A percentile compares a stretch with the other conserved stretches of the same genome.
Evolutionary conservation across 2,888 invertebrate species (phyloP).

Genomic region (Platycheirus albimanus): DNA sequence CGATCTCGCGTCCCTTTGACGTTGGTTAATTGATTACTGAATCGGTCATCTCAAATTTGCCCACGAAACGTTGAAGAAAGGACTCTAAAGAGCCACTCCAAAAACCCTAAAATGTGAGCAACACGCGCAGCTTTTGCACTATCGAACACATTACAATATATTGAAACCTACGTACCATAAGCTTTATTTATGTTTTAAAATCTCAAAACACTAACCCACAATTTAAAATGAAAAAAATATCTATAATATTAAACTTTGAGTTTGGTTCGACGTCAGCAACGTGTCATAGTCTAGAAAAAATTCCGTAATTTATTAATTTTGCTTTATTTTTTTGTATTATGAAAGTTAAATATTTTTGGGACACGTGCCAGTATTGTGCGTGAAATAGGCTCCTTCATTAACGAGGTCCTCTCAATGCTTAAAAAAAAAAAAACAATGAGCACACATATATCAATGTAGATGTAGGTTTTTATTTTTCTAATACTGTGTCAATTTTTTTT

Average conservation of each 20-base stretch:
- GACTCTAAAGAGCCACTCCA: too few species aligned
- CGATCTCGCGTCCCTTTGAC: too few species aligned
- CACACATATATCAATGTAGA: background rate
- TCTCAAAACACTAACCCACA: too few species aligned
- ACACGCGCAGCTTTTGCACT: too few species aligned
- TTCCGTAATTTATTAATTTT: slow-evolving; percentile 13
- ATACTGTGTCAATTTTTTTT: slow-evolving; percentile 4
- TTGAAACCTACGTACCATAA: too few species aligned
- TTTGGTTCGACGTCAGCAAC: background rate
- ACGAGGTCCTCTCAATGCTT: slow-evolving; percentile 15
- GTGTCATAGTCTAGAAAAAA: background rate
- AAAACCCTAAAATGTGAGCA: too few species aligned
- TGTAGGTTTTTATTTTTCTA: slow-evolving; percentile 14
- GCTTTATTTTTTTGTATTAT: slow-evolving; percentile 3
- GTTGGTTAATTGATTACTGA: too few species aligned
- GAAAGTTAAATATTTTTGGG: slow-evolving; percentile 53
- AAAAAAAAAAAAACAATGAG: background rate
- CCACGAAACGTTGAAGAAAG: too few species aligned
- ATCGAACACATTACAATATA: too few species aligned
- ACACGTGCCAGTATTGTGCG: slow-evolving; percentile 43
- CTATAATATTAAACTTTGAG: too few species aligned
- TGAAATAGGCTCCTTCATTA: slow-evolving; percentile 40
- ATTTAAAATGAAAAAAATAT: background rate
- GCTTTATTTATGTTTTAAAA: too few species aligned
- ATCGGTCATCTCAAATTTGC: too few species aligned